Evolutionary conservation across 2,888 invertebrate species (phyloP).

Genomic region (Drosophila lacicola): DNA sequence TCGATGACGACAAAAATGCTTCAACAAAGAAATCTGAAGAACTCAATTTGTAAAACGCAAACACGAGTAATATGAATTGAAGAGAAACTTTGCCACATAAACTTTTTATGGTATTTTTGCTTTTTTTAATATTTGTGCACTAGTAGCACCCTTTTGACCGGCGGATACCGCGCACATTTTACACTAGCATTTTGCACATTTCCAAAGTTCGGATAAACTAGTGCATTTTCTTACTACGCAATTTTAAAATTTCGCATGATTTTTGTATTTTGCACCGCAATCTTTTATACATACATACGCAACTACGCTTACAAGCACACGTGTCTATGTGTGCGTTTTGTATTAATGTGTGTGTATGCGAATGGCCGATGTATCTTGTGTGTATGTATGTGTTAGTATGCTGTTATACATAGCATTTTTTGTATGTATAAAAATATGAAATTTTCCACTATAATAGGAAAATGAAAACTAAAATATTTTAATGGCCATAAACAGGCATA

Average conservation of each 20-base stretch:
- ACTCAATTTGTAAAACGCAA: conserved; percentile 44
- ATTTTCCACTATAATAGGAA: conserved; percentile 74
- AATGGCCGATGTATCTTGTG: conserved; percentile 54
- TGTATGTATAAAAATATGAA: conserved; percentile 81
- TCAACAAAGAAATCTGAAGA: conserved; percentile 73
- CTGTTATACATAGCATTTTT: conserved; percentile 82
- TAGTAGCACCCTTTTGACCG: conserved; percentile 22
- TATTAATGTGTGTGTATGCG: conserved; percentile 51
- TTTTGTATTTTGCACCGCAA: conserved; percentile 80
- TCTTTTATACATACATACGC: conserved; percentile 57
- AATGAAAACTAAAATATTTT: conserved; percentile 7
- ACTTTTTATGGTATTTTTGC: conserved; percentile 2
- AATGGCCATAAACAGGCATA: conserved; percentile 18
- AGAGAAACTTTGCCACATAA: conserved; percentile 41
- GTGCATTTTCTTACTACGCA: conserved; percentile 65
- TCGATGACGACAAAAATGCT: conserved; percentile 72
- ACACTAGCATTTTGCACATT: conserved; percentile 19
- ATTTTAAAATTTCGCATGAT: conserved; percentile 73
- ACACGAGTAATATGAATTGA: conserved; percentile 18
- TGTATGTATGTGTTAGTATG: conserved; percentile 63
- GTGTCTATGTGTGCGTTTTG: conserved; percentile 48
- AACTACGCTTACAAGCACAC: conserved; percentile 49
- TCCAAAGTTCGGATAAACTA: conserved; percentile 34
- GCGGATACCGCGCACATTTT: conserved; percentile 22
- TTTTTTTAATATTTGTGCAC: not conserved